Conservation (phyloP, 2,888 invertebrate genomes). For the Carpatolechia fugitivella region DNA sequence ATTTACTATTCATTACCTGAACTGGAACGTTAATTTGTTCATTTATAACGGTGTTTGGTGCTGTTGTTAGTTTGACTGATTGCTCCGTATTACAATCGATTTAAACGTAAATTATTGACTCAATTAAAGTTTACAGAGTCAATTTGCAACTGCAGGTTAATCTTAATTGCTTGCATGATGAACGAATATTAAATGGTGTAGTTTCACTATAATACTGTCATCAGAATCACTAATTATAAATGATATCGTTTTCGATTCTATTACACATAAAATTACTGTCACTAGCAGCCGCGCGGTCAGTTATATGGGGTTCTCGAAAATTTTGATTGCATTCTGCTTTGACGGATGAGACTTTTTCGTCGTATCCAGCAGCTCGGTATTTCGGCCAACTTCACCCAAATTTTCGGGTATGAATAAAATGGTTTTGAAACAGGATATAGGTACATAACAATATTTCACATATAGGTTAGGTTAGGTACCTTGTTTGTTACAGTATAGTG, state of each 20-base stretch:
- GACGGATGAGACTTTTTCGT: constrained; percentile 34
- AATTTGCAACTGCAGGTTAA: not conserved
- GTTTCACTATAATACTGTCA: not conserved
- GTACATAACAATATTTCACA: constrained; percentile 27
- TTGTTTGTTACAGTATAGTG: constrained; percentile 22
- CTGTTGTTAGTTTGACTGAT: constrained; percentile 9
- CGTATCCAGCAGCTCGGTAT: constrained; percentile 38
- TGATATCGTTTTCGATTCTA: not conserved
- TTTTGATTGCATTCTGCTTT: constrained; percentile 46
- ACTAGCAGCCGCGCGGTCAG: too few relatives aligned
- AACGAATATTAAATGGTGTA: not conserved
- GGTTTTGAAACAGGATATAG: constrained; percentile 32
- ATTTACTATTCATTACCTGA: not conserved
- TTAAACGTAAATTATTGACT: not conserved
- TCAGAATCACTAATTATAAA: not conserved
- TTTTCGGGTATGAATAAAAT: constrained; percentile 29
- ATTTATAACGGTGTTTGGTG: constrained; percentile 8
- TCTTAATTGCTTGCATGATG: not conserved
- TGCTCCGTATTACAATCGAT: constrained; percentile 8
- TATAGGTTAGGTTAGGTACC: constrained; percentile 11
- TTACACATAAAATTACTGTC: too few relatives aligned
- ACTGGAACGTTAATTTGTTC: constrained; percentile 8
- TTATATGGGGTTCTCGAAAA: too few relatives aligned
- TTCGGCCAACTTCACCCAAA: constrained; percentile 38
- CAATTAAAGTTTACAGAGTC: not conserved